phyloP scores from a whole-genome alignment of 2,888 invertebrate genomes.

The Trachelus troglodyta region DNA sequence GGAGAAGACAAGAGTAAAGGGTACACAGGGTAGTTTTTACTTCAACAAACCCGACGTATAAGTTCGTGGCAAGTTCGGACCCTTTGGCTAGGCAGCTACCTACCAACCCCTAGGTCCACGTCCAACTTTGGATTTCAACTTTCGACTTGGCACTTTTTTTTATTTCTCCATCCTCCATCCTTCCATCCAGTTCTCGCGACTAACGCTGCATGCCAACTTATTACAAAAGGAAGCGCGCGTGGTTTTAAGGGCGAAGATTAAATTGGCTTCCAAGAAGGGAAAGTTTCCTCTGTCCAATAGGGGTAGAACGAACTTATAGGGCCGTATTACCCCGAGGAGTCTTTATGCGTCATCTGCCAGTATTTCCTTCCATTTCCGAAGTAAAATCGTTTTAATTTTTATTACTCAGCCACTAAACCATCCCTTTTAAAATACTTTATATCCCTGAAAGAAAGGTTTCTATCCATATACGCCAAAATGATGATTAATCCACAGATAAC shows the following conservation, averaged over 20 bases:
- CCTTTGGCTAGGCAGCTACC: not conserved
- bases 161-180: not conserved
- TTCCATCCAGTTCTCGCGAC: not conserved
- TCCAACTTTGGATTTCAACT: not conserved
- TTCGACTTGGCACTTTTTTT: not conserved
- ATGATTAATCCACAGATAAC: not conserved
- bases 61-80: not conserved
- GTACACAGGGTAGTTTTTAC: not conserved
- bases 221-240: constrained; percentile 36
- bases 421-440: not conserved
- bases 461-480: not conserved
- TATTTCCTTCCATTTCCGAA: not conserved
- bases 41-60: not conserved
- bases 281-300: constrained; percentile 26
- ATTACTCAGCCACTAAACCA: not conserved
- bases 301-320: not conserved
- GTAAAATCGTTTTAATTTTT: constrained; percentile 1
- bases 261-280: constrained; percentile 37
- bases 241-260: constrained; percentile 40
- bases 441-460: not conserved
- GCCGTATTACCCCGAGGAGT: not conserved
- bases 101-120: not conserved
- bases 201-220: constrained; percentile 33
- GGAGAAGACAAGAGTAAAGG: not conserved
- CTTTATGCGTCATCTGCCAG: not conserved